Evolutionary conservation across 2,113 vertebrate species (phyloP).

Genomic region (Phocoena sinus): DNA sequence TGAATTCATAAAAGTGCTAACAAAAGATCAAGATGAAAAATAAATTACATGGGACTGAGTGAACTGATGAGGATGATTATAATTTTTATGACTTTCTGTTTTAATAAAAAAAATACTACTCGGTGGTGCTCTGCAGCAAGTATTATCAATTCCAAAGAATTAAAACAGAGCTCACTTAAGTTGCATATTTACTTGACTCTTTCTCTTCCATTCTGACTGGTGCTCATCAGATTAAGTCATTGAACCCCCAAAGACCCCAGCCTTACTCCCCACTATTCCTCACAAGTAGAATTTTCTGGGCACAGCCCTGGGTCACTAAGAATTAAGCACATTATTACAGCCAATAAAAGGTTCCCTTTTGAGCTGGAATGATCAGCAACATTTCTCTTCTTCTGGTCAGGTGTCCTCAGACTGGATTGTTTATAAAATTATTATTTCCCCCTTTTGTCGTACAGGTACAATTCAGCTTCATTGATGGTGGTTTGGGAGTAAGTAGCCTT

Average conservation of each 20-base stretch:
- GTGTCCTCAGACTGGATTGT: background rate
- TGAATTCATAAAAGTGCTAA: too few species aligned
- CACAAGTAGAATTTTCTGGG: background rate
- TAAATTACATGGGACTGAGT: too few species aligned
- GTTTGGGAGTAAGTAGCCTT: background rate
- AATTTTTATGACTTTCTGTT: too few species aligned
- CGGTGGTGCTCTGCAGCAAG: background rate
- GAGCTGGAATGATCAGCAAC: background rate
- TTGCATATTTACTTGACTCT: background rate
- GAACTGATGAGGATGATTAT: too few species aligned
- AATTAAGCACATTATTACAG: background rate
- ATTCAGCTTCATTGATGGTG: background rate
- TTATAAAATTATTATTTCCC: background rate
- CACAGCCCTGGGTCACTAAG: background rate
- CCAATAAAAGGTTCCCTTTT: background rate
- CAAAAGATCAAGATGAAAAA: too few species aligned
- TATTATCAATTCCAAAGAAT: background rate
- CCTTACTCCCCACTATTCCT: background rate
- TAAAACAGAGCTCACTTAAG: background rate
- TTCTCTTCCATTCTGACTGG: background rate
- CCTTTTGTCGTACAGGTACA: background rate
- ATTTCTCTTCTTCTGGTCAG: background rate
- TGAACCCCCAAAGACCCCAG: background rate
- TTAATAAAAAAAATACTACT: background rate
- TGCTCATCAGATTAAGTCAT: background rate